Evolutionary conservation across 2,797 vertebrate genomes (phyloP), one percentile per base, ranked within the genome.

Genomic region (Ispidina picta): DNA sequence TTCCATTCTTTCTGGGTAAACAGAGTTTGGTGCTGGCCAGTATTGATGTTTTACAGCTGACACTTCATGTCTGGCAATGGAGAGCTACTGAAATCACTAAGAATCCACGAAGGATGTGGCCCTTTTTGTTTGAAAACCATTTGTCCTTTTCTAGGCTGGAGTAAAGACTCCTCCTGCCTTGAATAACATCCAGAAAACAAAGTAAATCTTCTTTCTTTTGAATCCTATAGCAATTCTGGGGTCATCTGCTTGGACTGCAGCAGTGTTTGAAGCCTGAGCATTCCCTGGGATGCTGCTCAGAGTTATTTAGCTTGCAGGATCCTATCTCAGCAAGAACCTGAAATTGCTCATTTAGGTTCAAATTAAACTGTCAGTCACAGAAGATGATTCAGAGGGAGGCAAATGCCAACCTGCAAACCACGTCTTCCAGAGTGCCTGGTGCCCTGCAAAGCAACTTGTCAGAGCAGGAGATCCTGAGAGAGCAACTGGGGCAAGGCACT

Each of bases 221-320:
- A 64, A 64, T 51, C 20, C 31, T 31, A 19, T 5, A 37, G 82
- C 29, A 59, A 1, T 23, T 25, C 20, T 10, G 14, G 37, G 22
- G 11, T 51, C 2, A 0, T 29, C 49, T 68, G 41, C 23, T 33
- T 8, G 31, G 49, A 22, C 48, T 74, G 70, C 58, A 56, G n/a
- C 4, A 28, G 19, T 20, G 18, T 14, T 29, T 12, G 41, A 74
- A 18, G 5, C 26, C 52, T 15, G 2, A 55, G 31, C 72, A 18
- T 29, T 43, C 37, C 4, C 48, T 41, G 0, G 0, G 35, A 2
- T 35, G 25, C 28, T 55, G 25, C 64, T 25, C 76, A 33, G 26
- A n/a, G 35, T 16, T 17, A 46, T 8, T 79, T 23, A 43, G 26
- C 3, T 54, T 35, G 33, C 35, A 73, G 31, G 43, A 37, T 21